Evolutionary conservation across 1,140 invertebrate species (phyloP), one percentile per base, ranked within the genome.

Genomic region (Dermatophagoides farinae): DNA sequence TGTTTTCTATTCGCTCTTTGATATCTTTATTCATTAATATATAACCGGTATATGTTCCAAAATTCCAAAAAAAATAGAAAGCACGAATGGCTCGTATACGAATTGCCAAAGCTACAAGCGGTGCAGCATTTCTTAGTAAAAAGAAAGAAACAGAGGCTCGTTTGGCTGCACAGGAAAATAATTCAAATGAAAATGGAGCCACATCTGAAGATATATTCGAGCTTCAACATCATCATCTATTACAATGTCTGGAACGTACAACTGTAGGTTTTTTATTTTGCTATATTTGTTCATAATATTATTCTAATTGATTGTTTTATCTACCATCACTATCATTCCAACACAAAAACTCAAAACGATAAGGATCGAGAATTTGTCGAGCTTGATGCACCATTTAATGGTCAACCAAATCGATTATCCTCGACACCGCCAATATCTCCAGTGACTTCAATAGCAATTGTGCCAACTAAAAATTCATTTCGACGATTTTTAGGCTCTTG

Each of bases 91-190:
- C 93, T 46, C 80, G 95, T 64, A 97, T 98, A 67, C 82, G 89
- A 64, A 93, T 98, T 71, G 93, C 95, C 39, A 98, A 98, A 72
- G 95, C 96, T 39, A 96, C 92, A 6, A 95, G 88, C 54, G 92
- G 93, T n/a, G 92, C 92, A 8, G 95, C 93, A 6, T 97, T 98
- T 74, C 88, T 97, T 54, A 89, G 80, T 70, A 97, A 97, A 76
- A 98, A 98, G 80, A 96, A 96, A 72, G 90, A 91, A n/a, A 89
- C 89, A 1, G 93, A 98, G 71, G 90, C 92, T 8, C 77, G 89
- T 54, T 74, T 91, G 64, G 87, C 87, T 44, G 88, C 88, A 23
- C 85, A 88, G 73, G 87, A 90, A 75, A 86, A 85, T 38, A 88
- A 88, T 50, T 85, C 87, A 68, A 76, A 88, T 65, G 88, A 91